Percentiles rank a stretch among this genome's conserved stretches.
Evolutionary conservation across 2,113 vertebrate species (phyloP).

Genomic region (Seriola rivoliana): DNA sequence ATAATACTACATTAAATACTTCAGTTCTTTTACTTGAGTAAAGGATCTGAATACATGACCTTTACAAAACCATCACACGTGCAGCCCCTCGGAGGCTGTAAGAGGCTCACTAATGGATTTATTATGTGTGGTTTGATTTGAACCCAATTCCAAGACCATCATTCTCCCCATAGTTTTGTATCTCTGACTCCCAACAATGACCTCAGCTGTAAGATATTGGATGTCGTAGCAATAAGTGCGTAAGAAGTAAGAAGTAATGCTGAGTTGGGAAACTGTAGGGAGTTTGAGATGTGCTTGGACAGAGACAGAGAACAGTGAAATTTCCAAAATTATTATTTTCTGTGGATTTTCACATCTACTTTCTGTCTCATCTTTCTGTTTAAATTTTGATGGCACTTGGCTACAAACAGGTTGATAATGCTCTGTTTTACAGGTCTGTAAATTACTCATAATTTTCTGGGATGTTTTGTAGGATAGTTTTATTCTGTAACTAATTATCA

Average conservation of each 20-base stretch:
- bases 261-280: conserved; percentile 17
- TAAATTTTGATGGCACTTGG: not conserved
- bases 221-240: not conserved
- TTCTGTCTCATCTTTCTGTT: not conserved
- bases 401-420: not conserved
- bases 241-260: not conserved
- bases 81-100: not conserved
- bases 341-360: not conserved
- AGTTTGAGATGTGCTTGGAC: conserved; percentile 2
- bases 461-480: not conserved
- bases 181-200: conserved; percentile 27
- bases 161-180: not conserved
- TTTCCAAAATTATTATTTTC: not conserved
- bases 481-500: not conserved
- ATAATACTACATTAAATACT: too few relatives aligned
- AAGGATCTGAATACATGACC: not conserved
- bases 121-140: not conserved
- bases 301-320: not conserved
- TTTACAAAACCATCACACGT: not conserved
- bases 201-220: conserved; percentile 22
- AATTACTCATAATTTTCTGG: not conserved
- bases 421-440: not conserved
- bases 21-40: too few relatives aligned
- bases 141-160: not conserved
- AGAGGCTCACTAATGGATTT: not conserved